Percentiles rank a stretch among this genome's conserved stretches.
phyloP scores from a whole-genome alignment of 1,140 invertebrate genomes.

The Lepidurus packardi region DNA sequence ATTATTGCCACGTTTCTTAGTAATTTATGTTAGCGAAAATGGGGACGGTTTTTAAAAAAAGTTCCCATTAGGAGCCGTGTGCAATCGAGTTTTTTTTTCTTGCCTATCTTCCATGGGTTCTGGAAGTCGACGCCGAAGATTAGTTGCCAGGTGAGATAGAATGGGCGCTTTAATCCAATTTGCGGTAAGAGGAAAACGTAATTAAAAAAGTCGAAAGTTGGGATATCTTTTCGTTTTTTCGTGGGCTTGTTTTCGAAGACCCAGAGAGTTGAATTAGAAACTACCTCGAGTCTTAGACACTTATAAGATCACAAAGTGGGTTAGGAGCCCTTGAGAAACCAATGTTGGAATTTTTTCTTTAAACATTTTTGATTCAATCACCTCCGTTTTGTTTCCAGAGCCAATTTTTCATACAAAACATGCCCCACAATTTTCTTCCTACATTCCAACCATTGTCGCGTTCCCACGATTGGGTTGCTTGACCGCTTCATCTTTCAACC shows the following conservation, averaged over 20 bases:
- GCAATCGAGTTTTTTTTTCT: not conserved
- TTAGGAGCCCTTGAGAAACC: constrained; percentile 4
- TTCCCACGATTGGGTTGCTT: constrained; percentile 4
- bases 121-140: constrained; percentile 1
- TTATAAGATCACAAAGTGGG: not conserved
- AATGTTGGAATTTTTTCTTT: not conserved
- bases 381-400: not conserved
- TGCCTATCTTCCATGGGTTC: constrained; percentile 15
- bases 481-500: not conserved
- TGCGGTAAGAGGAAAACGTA: not conserved
- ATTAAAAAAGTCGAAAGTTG: constrained; percentile 4
- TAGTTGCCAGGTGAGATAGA: constrained; percentile 6
- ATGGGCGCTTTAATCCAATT: not conserved
- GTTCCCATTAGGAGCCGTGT: not conserved
- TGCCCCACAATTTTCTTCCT: not conserved
- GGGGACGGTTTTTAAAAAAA: not conserved
- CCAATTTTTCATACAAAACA: not conserved
- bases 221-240: not conserved
- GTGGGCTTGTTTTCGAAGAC: not conserved
- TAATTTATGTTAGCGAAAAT: not conserved
- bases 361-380: not conserved
- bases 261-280: not conserved
- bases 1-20: not conserved
- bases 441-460: not conserved
- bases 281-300: not conserved